These are phyloP conservation scores for Caenorhabditis zanzibari DNA, from an alignment of 2,888 invertebrate genomes.

Conservation along the genomic window DNA sequence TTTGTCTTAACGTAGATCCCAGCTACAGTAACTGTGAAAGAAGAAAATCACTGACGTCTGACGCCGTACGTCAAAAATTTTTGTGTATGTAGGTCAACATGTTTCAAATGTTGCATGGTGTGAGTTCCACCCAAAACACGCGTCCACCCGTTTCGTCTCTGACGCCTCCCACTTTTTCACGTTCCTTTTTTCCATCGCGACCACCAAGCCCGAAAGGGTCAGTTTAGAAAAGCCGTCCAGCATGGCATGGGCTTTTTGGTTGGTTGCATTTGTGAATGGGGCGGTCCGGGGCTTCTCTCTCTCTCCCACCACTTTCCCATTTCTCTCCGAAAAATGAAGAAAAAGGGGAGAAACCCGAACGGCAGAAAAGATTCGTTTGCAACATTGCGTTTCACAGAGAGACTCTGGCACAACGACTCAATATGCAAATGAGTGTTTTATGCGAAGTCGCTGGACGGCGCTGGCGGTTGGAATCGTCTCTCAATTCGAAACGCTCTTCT, in stretches of 20 bases:
- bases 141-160: slow-evolving; percentile 53
- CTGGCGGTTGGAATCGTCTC: slow-evolving; percentile 50
- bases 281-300: slow-evolving; percentile 43
- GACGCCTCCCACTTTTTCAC: slow-evolving; percentile 54
- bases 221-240: slow-evolving; percentile 29
- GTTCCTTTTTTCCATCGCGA: slow-evolving; percentile 48
- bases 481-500: slow-evolving; percentile 57
- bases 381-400: slow-evolving; percentile 64
- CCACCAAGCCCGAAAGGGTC: slow-evolving; percentile 54
- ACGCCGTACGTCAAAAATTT: slow-evolving; percentile 50
- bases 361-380: slow-evolving; percentile 63
- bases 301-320: background rate
- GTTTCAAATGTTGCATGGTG: slow-evolving; percentile 65
- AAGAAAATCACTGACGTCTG: slow-evolving; percentile 37
- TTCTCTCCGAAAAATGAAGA: slow-evolving; percentile 42
- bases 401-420: slow-evolving; percentile 59
- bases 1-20: background rate
- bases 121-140: slow-evolving; percentile 62
- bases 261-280: slow-evolving; percentile 65
- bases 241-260: slow-evolving; percentile 48
- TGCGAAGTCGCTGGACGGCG: slow-evolving; percentile 57
- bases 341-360: slow-evolving; percentile 57
- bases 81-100: slow-evolving; percentile 63
- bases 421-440: slow-evolving; percentile 66
- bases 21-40: slow-evolving; percentile 36